Conservation (phyloP, 1,140 invertebrate species). For the Pristionchus pacificus region DNA sequence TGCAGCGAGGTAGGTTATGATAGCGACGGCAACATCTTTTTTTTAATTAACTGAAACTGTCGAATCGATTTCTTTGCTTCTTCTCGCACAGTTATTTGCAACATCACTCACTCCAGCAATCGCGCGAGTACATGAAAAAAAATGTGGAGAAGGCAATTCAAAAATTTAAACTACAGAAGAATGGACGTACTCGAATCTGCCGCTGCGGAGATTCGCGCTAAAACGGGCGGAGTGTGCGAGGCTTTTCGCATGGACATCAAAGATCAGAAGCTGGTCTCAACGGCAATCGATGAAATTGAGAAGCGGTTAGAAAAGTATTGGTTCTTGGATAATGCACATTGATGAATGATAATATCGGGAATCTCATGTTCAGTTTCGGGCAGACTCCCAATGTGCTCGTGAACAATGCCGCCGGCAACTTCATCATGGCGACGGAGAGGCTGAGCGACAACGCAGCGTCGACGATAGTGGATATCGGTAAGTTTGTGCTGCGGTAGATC, state of each 20-base stretch:
- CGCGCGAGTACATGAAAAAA: too few relatives aligned
- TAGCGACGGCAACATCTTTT: too few relatives aligned
- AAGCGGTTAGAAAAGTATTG: too few relatives aligned
- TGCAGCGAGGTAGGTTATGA: slow-evolving; percentile 60
- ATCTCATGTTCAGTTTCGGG: background rate
- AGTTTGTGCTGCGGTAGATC: background rate
- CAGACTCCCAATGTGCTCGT: slow-evolving; percentile 62
- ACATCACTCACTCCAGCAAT: too few relatives aligned
- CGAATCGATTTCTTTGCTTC: too few relatives aligned
- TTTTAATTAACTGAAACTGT: too few relatives aligned
- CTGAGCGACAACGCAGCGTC: slow-evolving; percentile 64
- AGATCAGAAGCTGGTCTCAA: slow-evolving; percentile 59
- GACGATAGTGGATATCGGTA: slow-evolving; percentile 63
- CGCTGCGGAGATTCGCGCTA: slow-evolving; percentile 49
- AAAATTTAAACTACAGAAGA: slow-evolving; percentile 55
- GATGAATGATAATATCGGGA: too few relatives aligned
- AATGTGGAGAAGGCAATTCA: too few relatives aligned
- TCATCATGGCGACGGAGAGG: slow-evolving; percentile 64
- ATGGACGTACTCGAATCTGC: slow-evolving; percentile 57
- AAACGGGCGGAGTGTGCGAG: slow-evolving; percentile 54
- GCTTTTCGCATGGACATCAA: slow-evolving; percentile 61
- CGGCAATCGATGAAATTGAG: slow-evolving; percentile 62
- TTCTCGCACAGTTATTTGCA: too few relatives aligned
- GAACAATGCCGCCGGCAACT: slow-evolving; percentile 68
- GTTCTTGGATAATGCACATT: too few relatives aligned